Conservation (phyloP, 2,113 vertebrate species). For the Tor tambroides region DNA sequence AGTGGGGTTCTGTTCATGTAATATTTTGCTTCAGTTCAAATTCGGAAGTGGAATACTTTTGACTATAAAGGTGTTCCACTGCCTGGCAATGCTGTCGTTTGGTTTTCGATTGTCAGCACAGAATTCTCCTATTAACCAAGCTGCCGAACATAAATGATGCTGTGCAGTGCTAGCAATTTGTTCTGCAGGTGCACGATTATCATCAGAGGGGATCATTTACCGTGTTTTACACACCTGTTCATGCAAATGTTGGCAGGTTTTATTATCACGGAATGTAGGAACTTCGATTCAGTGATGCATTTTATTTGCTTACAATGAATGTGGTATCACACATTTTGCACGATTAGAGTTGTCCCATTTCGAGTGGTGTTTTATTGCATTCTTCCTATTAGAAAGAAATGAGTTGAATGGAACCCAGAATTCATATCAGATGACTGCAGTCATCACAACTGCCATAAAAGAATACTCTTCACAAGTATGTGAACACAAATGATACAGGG, state of each 20-base stretch:
- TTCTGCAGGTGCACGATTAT: not conserved
- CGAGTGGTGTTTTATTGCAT: not conserved
- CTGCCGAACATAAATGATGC: not conserved
- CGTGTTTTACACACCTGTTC: not conserved
- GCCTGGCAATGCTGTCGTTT: not conserved
- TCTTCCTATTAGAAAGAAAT: not conserved
- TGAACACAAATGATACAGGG: not conserved
- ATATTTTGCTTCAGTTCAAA: not conserved
- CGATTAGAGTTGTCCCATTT: not conserved
- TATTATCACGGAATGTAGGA: not conserved
- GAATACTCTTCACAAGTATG: not conserved
- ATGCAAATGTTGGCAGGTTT: not conserved
- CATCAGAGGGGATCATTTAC: not conserved
- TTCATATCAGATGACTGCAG: not conserved
- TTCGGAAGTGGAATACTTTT: not conserved
- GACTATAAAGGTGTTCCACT: not conserved
- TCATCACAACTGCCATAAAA: not conserved
- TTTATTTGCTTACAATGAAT: not conserved
- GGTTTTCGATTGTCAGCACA: not conserved
- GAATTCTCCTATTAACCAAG: not conserved
- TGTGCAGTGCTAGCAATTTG: not conserved
- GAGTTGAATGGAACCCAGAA: not conserved
- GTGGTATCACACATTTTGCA: not conserved
- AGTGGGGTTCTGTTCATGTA: not conserved
- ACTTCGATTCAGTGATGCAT: not conserved